Evolutionary conservation across 2,113 vertebrate genomes (phyloP), one percentile per base, ranked within the genome.

Genomic region (Myanophis thanlyinensis): DNA sequence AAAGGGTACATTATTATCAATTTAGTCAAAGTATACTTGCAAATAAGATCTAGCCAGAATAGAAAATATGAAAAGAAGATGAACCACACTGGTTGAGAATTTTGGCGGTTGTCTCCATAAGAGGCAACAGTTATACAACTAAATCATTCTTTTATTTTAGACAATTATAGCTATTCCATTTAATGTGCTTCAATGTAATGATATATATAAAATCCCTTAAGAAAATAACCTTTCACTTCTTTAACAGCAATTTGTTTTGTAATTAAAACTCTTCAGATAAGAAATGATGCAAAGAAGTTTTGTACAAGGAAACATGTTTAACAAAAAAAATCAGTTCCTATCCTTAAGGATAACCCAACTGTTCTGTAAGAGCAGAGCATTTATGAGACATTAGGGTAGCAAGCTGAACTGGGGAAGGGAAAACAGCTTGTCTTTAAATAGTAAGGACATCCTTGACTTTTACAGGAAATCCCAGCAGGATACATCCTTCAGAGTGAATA

Each of bases 381-480:
- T 53, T 89, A 62, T 59, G 84, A 59, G 56, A 47, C 73, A 92
- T n/a, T 49, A 47, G 52, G 20, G 88, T 18, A 51, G 88, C 25
- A 85, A 4, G 80, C 1, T 27, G 84, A 13, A 91, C 6, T 0
- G 4, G 1, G 35, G 6, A 85, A 48, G 0, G 0, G 89, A 1
- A 49, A 30, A 47, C 23, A 40, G 5, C 0, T 0, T 22, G 9
- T 46, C 92, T 93, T 94, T 73, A 91, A 95, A 90, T 6, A 92
- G 13, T 13, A 94, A 46, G 4, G 30, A 30, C 30, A 20, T 5
- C 91, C 44, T 62, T 92, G 35, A 95, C 90, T 87, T 54, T 80
- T 88, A 87, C 10, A 96, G 92, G 93, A 96, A 96, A 97, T 93
- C 91, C 95, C 95, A 87, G 25, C 49, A 95, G 96, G 95, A 89